Evolutionary conservation across 2,113 vertebrate species (phyloP), one percentile per base, ranked within the genome.

Genomic region (Boulengeromyrus knoepffleri): DNA sequence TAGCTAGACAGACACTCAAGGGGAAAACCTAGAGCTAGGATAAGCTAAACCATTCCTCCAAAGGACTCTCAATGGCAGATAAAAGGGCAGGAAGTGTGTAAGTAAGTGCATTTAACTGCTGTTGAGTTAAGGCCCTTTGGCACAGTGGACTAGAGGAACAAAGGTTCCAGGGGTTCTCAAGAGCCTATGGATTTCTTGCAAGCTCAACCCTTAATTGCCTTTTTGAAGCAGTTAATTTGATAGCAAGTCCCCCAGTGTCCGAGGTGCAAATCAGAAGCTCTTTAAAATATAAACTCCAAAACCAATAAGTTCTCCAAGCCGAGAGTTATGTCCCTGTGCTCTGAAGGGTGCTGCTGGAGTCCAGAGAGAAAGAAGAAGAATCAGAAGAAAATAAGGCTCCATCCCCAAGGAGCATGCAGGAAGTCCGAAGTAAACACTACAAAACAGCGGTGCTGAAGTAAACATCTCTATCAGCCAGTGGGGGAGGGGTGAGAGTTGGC

Each of bases 371-470:
- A 80, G 19, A 36, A 36, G 31, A 36, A 36, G 1, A 83, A 45
- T 31, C 21, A 58, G 74, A 89, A 10, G 42, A 83, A 52, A 83
- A 24, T 52, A 49, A 27, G 4, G 24, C 74, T 27, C 17, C 8
- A 5, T 89, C 89, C 77, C 74, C 77, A 84, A 36, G 89, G 89
- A 45, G n/a, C 36, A 12, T 58, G 49, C 39, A 84, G 50, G 70
- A 84, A 45, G 36, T 21, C 74, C 17, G 21, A 3, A 39, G 50
- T 56, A 89, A 89, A 49, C 27, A 39, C 21, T n/a, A 62, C 9
- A 27, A 89, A 80, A 42, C 31, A 58, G 36, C 17, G 15, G 24
- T 9, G 27, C 52, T 3, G 27, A 58, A 53, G 50, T 50, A 47
- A 31, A 52, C 85, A 87, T 13, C 15, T 47, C 85, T 19, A 53